phyloP scores from a whole-genome alignment of 2,797 vertebrate species.

The Orestias chungarensis region DNA sequence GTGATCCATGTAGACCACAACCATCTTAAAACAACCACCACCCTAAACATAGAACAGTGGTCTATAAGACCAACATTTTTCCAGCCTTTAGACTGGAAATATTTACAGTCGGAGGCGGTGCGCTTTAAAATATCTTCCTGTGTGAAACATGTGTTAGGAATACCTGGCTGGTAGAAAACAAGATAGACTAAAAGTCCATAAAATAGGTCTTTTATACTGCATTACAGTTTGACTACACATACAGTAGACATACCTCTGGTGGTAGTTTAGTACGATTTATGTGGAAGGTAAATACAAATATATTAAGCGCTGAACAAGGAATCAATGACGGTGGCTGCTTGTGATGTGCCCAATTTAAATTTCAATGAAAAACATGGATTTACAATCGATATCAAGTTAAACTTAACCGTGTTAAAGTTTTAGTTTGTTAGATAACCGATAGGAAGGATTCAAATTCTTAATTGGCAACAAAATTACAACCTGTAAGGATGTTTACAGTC shows the following conservation, averaged over 20 bases:
- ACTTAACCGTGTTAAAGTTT: background rate
- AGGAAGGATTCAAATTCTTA: too few relatives aligned
- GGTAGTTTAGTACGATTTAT: too few relatives aligned
- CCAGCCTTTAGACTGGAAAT: background rate
- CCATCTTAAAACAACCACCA: background rate
- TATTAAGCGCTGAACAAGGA: too few relatives aligned
- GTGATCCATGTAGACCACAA: background rate
- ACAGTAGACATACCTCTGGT: too few relatives aligned
- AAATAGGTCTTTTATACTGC: too few relatives aligned
- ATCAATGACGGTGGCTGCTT: too few relatives aligned
- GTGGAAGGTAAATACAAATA: too few relatives aligned
- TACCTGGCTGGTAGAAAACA: background rate
- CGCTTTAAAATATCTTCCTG: background rate
- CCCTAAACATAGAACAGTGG: background rate
- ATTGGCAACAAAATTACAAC: too few relatives aligned
- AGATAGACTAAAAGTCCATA: too few relatives aligned
- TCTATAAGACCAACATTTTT: background rate
- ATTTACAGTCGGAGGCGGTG: background rate
- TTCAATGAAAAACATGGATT: background rate
- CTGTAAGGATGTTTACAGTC: background rate
- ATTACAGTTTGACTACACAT: too few relatives aligned
- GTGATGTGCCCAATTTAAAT: too few relatives aligned
- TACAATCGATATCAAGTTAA: background rate
- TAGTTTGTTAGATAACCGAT: background rate
- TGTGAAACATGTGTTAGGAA: background rate